Evolutionary conservation across 2,113 vertebrate genomes (phyloP).

Genomic region (Fregata magnificens): DNA sequence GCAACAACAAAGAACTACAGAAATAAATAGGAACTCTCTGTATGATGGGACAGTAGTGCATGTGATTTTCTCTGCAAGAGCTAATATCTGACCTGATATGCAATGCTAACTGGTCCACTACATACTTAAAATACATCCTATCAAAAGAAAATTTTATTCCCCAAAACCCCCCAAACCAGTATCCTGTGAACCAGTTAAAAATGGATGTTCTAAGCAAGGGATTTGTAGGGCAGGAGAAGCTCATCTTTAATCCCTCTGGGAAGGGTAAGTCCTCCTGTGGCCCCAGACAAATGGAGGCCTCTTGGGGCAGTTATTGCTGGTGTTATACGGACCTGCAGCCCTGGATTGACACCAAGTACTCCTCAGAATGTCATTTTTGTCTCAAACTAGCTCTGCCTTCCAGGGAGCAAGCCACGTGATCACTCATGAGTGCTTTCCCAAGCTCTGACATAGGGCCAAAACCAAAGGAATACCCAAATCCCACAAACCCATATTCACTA

Average conservation of each 20-base stretch:
- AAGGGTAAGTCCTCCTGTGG: not conserved
- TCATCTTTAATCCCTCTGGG: not conserved
- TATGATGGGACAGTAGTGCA: not conserved
- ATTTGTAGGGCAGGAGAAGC: not conserved
- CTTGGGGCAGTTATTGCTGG: not conserved
- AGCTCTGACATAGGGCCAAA: not conserved
- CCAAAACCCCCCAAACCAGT: fast-evolving
- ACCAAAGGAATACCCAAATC: not conserved
- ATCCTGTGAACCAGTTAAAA: not conserved
- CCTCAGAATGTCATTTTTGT: not conserved
- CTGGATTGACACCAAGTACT: not conserved
- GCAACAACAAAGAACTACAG: not conserved
- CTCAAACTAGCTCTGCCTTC: not conserved
- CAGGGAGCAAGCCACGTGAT: not conserved
- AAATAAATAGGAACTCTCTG: not conserved
- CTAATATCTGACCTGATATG: not conserved
- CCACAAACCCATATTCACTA: not conserved
- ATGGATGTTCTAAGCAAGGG: not conserved
- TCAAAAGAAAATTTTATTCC: not conserved
- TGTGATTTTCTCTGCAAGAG: not conserved
- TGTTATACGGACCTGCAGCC: not conserved
- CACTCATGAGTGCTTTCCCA: not conserved
- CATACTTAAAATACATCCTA: not conserved
- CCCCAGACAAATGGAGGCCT: not conserved
- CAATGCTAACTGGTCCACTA: not conserved